Conservation (phyloP, 2,797 vertebrate genomes). For the Knipowitschia caucasica region DNA sequence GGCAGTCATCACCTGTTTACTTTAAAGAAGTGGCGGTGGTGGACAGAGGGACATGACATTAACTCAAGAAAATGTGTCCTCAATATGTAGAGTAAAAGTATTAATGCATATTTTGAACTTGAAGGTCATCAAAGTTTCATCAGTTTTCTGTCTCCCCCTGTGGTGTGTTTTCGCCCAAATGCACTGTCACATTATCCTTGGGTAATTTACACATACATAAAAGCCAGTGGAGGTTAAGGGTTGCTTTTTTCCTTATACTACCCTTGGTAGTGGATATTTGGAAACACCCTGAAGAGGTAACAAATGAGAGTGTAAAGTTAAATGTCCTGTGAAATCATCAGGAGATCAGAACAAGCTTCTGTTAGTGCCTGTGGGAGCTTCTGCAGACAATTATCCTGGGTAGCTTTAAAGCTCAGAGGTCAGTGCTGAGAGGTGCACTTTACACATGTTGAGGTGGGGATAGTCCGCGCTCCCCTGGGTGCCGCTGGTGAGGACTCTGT, state of each 20-base stretch:
- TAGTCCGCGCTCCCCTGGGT: constrained; percentile 39
- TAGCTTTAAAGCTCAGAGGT: constrained; percentile 40
- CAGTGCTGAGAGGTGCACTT: constrained; percentile 35
- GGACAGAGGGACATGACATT: constrained; percentile 58
- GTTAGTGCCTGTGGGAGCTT: constrained; percentile 62
- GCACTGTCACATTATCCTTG: constrained; percentile 54
- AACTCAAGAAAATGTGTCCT: constrained; percentile 40
- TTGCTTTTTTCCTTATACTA: constrained; percentile 62
- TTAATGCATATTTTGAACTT: constrained; percentile 7
- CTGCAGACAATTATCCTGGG: constrained; percentile 62
- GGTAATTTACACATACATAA: constrained; percentile 71
- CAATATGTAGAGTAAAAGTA: constrained; percentile 36
- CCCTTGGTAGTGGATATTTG: constrained; percentile 75
- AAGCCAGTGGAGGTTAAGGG: constrained; percentile 76
- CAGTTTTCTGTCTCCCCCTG: constrained; percentile 22
- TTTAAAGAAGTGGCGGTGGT: constrained; percentile 68
- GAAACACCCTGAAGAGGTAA: constrained; percentile 76
- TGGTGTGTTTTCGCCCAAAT: constrained; percentile 38
- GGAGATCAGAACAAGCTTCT: constrained; percentile 70
- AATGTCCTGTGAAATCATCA: constrained; percentile 83
- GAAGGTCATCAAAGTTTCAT: constrained; percentile 36
- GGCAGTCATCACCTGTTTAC: constrained; percentile 76
- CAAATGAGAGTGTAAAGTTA: constrained; percentile 82
- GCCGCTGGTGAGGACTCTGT: constrained; percentile 17
- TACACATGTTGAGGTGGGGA: constrained; percentile 53